Percentiles rank a stretch among this genome's conserved stretches.
Conservation (phyloP, 2,888 invertebrate genomes). For the Eustalomyia histrio region DNA sequence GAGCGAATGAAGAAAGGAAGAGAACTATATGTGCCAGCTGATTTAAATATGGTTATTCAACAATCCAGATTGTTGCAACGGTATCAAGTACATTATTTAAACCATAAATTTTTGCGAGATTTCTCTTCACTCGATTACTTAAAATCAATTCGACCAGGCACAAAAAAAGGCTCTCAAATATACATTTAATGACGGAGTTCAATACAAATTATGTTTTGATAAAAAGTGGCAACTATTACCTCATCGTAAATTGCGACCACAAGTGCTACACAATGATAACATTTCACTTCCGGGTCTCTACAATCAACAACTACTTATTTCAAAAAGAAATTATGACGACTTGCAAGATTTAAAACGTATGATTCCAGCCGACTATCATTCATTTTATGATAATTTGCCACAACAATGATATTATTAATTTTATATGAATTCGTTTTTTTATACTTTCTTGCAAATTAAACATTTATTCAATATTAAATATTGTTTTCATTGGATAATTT, state of each 20-base stretch:
- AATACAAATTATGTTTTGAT: too few species aligned
- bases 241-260: too few species aligned
- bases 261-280: constrained; percentile 53
- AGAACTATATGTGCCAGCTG: constrained; percentile 17
- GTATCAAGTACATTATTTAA: constrained; percentile 46
- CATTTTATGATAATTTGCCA: constrained; percentile 12
- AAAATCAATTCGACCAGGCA: too few species aligned
- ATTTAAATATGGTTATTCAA: constrained; percentile 24
- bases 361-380: constrained; percentile 41
- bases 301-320: constrained; percentile 55
- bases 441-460: too few species aligned
- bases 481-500: too few species aligned
- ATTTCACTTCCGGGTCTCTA: constrained; percentile 45
- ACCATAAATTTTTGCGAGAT: constrained; percentile 42
- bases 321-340: constrained; percentile 56
- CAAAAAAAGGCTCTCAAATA: too few species aligned
- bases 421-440: too few species aligned
- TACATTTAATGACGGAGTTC: too few species aligned
- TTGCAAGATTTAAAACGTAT: constrained; percentile 48
- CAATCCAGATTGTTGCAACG: constrained; percentile 47
- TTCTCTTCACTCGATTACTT: constrained; percentile 21
- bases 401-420: too few species aligned
- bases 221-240: too few species aligned
- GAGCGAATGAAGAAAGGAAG: constrained; percentile 39
- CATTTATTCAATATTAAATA: too few species aligned